Evolutionary conservation across 2,113 vertebrate species (phyloP), one percentile per base, ranked within the genome.

Genomic region (Nesogale talazaci): DNA sequence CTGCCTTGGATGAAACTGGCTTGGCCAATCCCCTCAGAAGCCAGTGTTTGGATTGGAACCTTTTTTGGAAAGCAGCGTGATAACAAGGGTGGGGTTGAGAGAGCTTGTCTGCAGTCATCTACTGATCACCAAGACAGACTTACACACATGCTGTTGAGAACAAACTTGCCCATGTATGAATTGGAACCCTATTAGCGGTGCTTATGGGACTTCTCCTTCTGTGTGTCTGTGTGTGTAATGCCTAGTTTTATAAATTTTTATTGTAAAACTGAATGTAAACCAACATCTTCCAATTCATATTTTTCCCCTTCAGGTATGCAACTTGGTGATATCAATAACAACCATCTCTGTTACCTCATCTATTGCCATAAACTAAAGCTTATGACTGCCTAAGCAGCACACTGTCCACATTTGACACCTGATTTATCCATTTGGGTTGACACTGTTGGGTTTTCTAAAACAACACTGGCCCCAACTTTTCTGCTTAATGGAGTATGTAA

Each of bases 381-480:
- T 6, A 17, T 12, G 27, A n/a, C n/a, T 72, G 16, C 70, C 34
- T 72, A 36, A 72, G 36, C n/a, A 22, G 8, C 52, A 34, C 82
- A 36, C 3, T 80, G 40, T 67, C 22, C 94, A 72, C 23, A 86
- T 4, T 92, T 90, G 69, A n/a, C 69, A 22, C 20, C 9, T 1
- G 6, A 19, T 46, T 83, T 25, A 80, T 86, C 65, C 83, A 5
- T 90, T 89, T 90, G 4, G 75, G 92, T 95, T 94, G 78, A 74
- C 46, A 77, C 40, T 36, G 85, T 79, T 86, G 3, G 83, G 23
- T 90, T 94, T 95, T 93, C 77, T 56, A 84, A 86, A 95, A 34
- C 40, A 95, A 16, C 91, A n/a, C 11, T 25, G 36, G 8, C 90
- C 87, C 19, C 10, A 10, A 88, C 61, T 75, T 83, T 63, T 52